Evolutionary conservation across 1,140 invertebrate genomes (phyloP).

Genomic region (Gonatopus flavifemur): DNA sequence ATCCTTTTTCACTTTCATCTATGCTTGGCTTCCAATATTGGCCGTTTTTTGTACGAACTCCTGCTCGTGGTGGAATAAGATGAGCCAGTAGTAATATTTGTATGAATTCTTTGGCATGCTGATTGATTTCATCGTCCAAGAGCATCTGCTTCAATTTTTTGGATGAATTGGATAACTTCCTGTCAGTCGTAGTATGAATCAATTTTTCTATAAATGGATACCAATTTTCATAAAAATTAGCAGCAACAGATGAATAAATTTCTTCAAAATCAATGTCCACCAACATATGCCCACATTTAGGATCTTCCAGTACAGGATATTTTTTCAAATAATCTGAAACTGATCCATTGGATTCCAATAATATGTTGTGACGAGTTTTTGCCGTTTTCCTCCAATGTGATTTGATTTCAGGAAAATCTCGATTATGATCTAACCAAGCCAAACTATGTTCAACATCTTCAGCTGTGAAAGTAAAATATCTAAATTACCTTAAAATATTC

Average conservation of each 20-base stretch:
- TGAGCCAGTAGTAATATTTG: neutral
- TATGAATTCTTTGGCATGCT: neutral
- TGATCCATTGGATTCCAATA: neutral
- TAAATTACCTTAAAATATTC: neutral
- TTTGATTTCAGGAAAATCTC: neutral
- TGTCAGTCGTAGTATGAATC: neutral
- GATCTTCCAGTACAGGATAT: neutral
- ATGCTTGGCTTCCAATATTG: neutral
- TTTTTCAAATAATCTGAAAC: constrained; percentile 1
- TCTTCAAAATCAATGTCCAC: constrained; percentile 5
- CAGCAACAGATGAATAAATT: neutral
- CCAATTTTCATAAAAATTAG: constrained; percentile 1
- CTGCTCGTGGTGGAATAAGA: neutral
- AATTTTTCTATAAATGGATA: neutral
- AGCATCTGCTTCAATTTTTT: neutral
- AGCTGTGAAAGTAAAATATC: neutral
- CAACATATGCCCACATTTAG: neutral
- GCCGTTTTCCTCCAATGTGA: neutral
- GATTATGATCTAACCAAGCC: neutral
- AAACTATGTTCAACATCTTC: neutral
- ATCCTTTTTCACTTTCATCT: neutral
- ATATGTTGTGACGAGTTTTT: constrained; percentile 4
- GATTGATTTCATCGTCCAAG: neutral
- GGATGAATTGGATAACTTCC: neutral
- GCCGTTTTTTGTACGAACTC: neutral